Base-by-base conservation (phyloP, 2,888 invertebrate species). In the Gnatocerus cornutus region DNA sequence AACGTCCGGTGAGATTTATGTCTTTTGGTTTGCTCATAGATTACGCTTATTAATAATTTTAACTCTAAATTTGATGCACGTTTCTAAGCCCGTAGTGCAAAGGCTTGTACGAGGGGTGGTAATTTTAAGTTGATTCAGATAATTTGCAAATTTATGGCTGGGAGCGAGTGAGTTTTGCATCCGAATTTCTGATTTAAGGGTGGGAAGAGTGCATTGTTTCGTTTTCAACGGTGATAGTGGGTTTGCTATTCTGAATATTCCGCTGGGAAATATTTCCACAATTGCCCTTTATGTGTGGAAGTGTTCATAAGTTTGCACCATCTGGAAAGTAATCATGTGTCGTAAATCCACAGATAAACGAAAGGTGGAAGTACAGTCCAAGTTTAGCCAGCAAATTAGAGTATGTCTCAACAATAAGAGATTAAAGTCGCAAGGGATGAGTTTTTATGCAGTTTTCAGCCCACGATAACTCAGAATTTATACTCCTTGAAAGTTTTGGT, bases 111-210 rank as follows among this genome's bases (percentile, higher is more conserved):
- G 13, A 10, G 14, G 33, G 39, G 37, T 9, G 21, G 14, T 55
- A 37, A 56, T 43, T 56, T 56, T 41, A 56, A 56, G 41, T 41
- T 41, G 37, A 39, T 55, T 55, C 37, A 21, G 10, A 37, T 55
- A 39, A 41, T 56, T 39, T 14, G 41, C 12, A 52, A 52, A 52
- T 52, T 52, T 52, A 52, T 52, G 0, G 30, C 52, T 16, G 7
- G 16, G n/a, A 21, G 46, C 21, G 12, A 7, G 7, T 21, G 7
- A n/a, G 16, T 12, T 7, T 33, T 33, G 33, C 33, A 33, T 33
- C 6, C 33, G 33, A 33, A 41, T 41, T 41, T 41, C 3, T n/a
- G 10, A 1, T 41, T 41, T n/a, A 41, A 41, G 12, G 12, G 12
- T 12, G 41, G 5, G 41, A n/a, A 12, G 12, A 41, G 12, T 41